Conservation (phyloP, 2,888 invertebrate species). For the Cetonia aurata region DNA sequence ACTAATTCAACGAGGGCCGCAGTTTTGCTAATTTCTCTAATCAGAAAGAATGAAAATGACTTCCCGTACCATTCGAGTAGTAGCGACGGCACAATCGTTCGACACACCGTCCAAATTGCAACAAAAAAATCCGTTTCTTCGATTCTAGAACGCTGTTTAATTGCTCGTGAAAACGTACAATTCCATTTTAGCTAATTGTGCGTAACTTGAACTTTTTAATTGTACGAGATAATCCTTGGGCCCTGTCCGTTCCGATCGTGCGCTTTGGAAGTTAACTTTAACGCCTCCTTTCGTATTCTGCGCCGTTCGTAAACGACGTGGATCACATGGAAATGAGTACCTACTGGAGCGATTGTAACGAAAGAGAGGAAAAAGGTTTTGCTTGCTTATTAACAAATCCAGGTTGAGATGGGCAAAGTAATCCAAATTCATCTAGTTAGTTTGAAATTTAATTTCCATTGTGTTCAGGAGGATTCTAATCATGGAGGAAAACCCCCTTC, state of each 20-base stretch:
- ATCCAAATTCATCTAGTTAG: no score
- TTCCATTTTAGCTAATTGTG: constrained; percentile 36
- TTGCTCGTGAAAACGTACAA: constrained; percentile 40
- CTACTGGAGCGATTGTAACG: background rate
- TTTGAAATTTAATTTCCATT: no score
- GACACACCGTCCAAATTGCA: constrained; percentile 25
- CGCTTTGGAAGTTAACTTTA: constrained; percentile 4
- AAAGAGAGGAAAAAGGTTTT: background rate
- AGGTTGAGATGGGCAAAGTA: no score
- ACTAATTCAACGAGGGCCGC: constrained; percentile 52
- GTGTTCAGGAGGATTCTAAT: no score
- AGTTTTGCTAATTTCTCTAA: constrained; percentile 47
- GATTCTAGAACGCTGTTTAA: constrained; percentile 25
- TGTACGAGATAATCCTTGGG: constrained; percentile 36
- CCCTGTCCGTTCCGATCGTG: background rate
- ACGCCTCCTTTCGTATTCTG: background rate
- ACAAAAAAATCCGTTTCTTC: constrained; percentile 36
- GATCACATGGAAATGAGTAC: constrained; percentile 2
- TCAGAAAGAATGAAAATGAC: constrained; percentile 44
- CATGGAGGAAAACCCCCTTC: no score
- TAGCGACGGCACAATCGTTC: constrained; percentile 2
- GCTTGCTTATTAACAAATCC: no score
- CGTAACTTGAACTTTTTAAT: constrained; percentile 38
- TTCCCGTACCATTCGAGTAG: constrained; percentile 38
- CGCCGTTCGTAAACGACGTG: constrained; percentile 7